Percentiles rank a stretch among this genome's conserved stretches.
Evolutionary conservation across 2,113 vertebrate species (phyloP).

Genomic region (Nerophis ophidion): DNA sequence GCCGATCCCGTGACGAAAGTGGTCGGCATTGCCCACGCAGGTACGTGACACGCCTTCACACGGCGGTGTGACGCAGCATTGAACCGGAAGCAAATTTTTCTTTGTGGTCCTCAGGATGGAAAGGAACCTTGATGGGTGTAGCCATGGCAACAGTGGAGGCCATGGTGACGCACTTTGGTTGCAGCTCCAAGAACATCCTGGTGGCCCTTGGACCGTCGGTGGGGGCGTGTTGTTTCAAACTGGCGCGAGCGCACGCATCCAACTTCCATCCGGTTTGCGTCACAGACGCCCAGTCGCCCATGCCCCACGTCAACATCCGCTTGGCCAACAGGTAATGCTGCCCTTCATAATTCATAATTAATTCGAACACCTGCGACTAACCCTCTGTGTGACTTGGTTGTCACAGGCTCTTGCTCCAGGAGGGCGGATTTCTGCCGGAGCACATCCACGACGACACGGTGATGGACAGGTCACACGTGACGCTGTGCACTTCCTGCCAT

Average conservation of each 20-base stretch:
- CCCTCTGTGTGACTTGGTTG: background rate
- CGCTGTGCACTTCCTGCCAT: conserved; percentile 83
- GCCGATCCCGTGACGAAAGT: conserved; percentile 82
- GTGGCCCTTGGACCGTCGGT: conserved; percentile 85
- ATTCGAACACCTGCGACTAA: background rate
- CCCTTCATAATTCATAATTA: background rate
- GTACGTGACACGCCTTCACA: conserved; percentile 72
- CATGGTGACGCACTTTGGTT: conserved; percentile 80
- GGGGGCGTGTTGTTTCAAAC: conserved; percentile 85
- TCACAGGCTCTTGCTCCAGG: conserved; percentile 82
- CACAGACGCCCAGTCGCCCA: conserved; percentile 59
- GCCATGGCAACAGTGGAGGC: conserved; percentile 83
- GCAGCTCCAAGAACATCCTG: conserved; percentile 70
- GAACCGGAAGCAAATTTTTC: background rate
- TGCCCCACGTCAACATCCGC: conserved; percentile 80
- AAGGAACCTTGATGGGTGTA: conserved; percentile 82
- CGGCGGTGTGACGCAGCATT: conserved; percentile 68
- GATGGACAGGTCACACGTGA: conserved; percentile 63
- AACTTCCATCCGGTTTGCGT: conserved; percentile 83
- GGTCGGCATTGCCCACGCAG: conserved; percentile 88
- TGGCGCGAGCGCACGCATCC: conserved; percentile 70
- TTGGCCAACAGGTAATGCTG: conserved; percentile 79
- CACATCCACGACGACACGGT: conserved; percentile 79
- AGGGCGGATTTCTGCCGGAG: conserved; percentile 77
- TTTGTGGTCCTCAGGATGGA: conserved; percentile 77